phyloP scores from a whole-genome alignment of 2,113 vertebrate genomes.

The Antidorcas marsupialis region DNA sequence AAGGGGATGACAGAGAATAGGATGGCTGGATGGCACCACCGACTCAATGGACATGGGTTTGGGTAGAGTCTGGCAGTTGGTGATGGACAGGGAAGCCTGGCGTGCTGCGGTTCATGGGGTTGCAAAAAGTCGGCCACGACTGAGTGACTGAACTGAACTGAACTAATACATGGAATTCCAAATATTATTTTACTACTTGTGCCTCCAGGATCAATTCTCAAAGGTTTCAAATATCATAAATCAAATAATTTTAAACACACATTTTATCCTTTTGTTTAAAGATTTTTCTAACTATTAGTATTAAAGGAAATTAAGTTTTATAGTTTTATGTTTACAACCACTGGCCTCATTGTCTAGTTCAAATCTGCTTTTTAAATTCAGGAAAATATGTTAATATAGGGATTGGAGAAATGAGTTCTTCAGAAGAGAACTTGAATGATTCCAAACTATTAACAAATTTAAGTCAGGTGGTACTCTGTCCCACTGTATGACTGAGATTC shows the following conservation, averaged over 20 bases:
- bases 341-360: neutral
- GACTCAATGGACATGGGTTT: too few relatives aligned
- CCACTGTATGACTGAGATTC: neutral
- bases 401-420: neutral
- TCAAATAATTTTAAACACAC: neutral
- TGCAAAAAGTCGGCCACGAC: fast-evolving
- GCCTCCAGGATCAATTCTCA: neutral
- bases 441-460: neutral
- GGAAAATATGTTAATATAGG: neutral
- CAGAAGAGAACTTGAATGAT: neutral
- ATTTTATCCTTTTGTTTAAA: neutral
- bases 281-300: neutral
- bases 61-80: too few relatives aligned
- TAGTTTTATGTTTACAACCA: neutral
- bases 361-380: neutral
- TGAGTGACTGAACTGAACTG: neutral
- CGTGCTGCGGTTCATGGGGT: fast-evolving
- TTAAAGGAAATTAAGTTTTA: neutral
- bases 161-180: neutral
- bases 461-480: neutral
- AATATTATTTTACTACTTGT: neutral
- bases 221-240: neutral
- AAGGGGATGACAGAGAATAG: too few relatives aligned
- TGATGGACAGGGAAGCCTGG: too few relatives aligned
- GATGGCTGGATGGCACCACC: too few relatives aligned